Percentiles rank a stretch among this genome's conserved stretches.
Conservation (phyloP, 2,113 vertebrate species). For the Haplochromis burtoni region DNA sequence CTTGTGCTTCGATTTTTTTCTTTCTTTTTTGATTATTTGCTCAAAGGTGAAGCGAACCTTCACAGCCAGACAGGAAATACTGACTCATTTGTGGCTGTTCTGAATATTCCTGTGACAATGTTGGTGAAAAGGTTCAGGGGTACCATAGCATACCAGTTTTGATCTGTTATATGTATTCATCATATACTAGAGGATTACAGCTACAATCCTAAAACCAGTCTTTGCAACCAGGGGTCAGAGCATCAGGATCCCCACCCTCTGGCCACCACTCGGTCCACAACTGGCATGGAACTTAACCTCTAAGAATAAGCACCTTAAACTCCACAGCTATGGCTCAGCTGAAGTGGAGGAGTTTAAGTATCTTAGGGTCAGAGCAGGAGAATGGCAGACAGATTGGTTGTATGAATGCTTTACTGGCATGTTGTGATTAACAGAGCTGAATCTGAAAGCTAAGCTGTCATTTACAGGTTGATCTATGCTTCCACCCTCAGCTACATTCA, state of each 20-base stretch:
- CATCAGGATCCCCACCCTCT: neutral
- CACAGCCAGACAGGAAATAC: neutral
- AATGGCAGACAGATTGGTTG: neutral
- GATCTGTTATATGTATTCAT: neutral
- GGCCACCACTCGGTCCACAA: neutral
- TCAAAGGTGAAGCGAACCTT: neutral
- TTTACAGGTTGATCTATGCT: neutral
- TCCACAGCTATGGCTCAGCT: neutral
- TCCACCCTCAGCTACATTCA: neutral
- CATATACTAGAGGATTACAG: neutral
- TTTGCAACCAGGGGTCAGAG: neutral
- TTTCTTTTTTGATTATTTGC: neutral
- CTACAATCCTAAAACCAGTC: neutral
- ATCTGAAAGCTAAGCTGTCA: neutral
- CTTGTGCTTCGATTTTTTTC: neutral
- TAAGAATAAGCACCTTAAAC: neutral
- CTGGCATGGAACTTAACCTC: neutral
- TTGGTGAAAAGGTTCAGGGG: neutral
- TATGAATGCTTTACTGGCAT: neutral
- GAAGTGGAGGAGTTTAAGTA: neutral
- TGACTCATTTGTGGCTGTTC: neutral
- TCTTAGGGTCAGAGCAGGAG: neutral
- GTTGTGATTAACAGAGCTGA: neutral
- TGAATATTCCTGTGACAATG: neutral
- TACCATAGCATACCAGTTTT: neutral